These are phyloP conservation scores for Pseudococcus viburni DNA, from an alignment of 2,888 invertebrate genomes.

Conservation along the genomic window DNA sequence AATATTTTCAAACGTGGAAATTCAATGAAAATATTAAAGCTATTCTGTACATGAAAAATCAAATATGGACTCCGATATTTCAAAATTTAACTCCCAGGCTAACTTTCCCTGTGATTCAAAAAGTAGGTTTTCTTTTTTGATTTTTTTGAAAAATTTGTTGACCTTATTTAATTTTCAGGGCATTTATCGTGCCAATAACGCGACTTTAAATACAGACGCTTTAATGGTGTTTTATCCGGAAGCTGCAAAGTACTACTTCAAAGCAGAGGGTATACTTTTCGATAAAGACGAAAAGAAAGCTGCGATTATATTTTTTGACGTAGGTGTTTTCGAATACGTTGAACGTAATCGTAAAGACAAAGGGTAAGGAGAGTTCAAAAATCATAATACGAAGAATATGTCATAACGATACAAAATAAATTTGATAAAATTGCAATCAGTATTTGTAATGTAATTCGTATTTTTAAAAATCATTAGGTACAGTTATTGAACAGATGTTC, in stretches of 20 bases:
- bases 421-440: not conserved
- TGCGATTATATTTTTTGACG: not conserved
- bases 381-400: not conserved
- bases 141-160: not conserved
- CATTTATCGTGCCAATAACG: not conserved
- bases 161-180: not conserved
- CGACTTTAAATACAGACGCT: constrained; percentile 19
- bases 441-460: not conserved
- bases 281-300: constrained; percentile 33
- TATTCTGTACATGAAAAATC: constrained; percentile 41
- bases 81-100: not conserved
- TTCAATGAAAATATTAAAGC: constrained; percentile 14
- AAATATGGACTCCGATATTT: constrained; percentile 37
- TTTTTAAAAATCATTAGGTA: no score
- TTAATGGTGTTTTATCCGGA: constrained; percentile 12
- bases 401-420: not conserved
- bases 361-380: not conserved
- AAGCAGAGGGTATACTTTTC: constrained; percentile 2
- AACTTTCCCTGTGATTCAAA: not conserved
- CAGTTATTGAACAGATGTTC: no score
- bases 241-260: constrained; percentile 10
- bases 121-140: not conserved
- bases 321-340: constrained; percentile 22
- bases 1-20: constrained; percentile 46
- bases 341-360: constrained; percentile 24